Percentiles rank a stretch among this genome's conserved stretches.
Evolutionary conservation across 2,797 vertebrate species (phyloP).

Genomic region (Esox masquinongy): DNA sequence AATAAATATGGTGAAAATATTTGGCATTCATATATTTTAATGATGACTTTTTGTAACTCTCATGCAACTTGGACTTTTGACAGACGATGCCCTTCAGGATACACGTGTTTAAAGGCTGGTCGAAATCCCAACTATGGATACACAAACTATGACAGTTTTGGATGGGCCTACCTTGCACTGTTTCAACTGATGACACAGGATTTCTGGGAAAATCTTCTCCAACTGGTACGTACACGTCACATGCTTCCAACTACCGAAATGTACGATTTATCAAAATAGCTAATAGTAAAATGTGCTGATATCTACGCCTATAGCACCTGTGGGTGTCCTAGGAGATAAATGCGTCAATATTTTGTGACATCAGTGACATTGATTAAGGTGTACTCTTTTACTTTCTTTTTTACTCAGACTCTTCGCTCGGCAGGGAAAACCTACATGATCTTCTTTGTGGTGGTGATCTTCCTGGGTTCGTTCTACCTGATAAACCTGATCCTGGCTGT

Average conservation of each 20-base stretch:
- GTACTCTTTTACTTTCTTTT: too few relatives aligned
- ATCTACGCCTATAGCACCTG: not conserved
- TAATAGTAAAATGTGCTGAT: not conserved
- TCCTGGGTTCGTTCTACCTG: conserved; percentile 95
- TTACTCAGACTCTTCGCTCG: conserved; percentile 83
- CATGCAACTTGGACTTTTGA: conserved; percentile 1
- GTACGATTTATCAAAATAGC: too few relatives aligned
- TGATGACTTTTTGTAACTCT: not conserved
- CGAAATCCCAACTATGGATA: conserved; percentile 94
- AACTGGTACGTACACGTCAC: conserved; percentile 75
- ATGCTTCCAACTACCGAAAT: not conserved
- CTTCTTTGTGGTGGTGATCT: conserved; percentile 94
- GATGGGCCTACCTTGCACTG: conserved; percentile 92
- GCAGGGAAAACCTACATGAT: conserved; percentile 96
- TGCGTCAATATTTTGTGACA: too few relatives aligned
- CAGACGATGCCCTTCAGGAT: conserved; percentile 90
- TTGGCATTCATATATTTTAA: not conserved
- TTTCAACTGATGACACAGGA: conserved; percentile 96
- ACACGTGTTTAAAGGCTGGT: conserved; percentile 83
- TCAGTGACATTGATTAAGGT: too few relatives aligned
- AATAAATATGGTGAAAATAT: not conserved
- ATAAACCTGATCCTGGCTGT: conserved; percentile 96
- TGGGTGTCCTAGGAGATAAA: not conserved
- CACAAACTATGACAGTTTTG: conserved; percentile 91
- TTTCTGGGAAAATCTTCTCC: conserved; percentile 95